These are phyloP conservation scores for Threskiornis aethiopicus DNA, from an alignment of 2,797 vertebrate genomes.

Conservation along the genomic window DNA sequence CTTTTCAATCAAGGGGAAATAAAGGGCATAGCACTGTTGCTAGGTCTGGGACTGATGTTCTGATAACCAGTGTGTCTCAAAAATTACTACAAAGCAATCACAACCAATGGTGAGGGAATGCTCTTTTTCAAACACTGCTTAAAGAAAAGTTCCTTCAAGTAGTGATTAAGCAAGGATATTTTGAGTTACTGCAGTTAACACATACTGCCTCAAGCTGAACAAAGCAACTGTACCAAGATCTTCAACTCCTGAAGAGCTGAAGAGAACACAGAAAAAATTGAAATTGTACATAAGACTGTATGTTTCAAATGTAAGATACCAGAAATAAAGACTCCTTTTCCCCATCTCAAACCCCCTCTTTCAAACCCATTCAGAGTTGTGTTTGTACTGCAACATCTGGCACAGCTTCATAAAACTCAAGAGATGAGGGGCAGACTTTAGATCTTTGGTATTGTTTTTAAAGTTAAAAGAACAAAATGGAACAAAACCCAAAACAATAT, in stretches of 20 bases:
- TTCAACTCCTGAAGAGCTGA: not conserved
- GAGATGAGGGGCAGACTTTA: not conserved
- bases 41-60: not conserved
- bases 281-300: not conserved
- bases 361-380: not conserved
- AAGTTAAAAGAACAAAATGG: not conserved
- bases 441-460: not conserved
- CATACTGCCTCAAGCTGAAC: not conserved
- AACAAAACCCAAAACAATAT: conserved; percentile 1
- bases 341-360: not conserved
- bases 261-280: not conserved
- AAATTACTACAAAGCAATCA: conserved; percentile 50
- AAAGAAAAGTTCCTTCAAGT: conserved; percentile 25
- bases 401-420: not conserved
- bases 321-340: not conserved
- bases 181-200: conserved; percentile 4
- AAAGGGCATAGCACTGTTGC: not conserved
- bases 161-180: conserved; percentile 21
- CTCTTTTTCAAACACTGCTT: conserved; percentile 28
- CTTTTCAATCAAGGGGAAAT: not conserved
- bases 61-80: conserved; percentile 25
- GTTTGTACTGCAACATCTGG: not conserved
- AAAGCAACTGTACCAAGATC: not conserved
- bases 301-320: not conserved
- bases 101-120: not conserved